Evolutionary conservation across 1,140 invertebrate species (phyloP), one percentile per base, ranked within the genome.

Genomic region (Ceratina australensis): DNA sequence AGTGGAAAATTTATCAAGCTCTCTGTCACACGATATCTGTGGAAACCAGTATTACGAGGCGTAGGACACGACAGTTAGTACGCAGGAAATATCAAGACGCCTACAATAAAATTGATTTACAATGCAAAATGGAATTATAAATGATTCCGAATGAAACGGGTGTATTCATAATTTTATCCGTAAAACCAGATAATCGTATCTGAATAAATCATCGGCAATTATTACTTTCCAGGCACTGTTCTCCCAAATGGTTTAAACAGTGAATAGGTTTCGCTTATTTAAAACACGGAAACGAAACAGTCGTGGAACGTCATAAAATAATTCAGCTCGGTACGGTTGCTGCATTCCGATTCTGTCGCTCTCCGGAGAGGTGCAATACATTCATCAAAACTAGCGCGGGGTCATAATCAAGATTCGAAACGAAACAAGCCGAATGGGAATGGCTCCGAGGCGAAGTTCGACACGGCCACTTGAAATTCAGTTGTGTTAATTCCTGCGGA

Each of bases 401-500:
- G 71, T 82, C 78, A 84, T 84, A 84, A 83, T 83, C 81, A 77
- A 84, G 82, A 84, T 84, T 76, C 69, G 59, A 54, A 67, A 72
- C 78, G 69, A 84, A 81, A 84, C 59, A 77, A 15, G 50, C 72
- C 59, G 61, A 75, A 81, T 84, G 82, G 83, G 81, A 86, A 78
- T 84, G 79, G 81, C 68, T 85, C 60, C 75, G 81, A 57, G 67
- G 66, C 66, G 72, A 85, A 85, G 71, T 78, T 85, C 72, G 74
- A 64, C 49, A 66, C 52, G 83, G 78, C 68, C 71, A 85, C 82
- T 85, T 84, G 82, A 85, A 84, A 85, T 85, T 85, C 79, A 78
- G 82, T 80, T 83, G 82, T 84, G 82, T 84, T 84, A 83, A 84
- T 84, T 84, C 82, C 82, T 80, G 64, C 78, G 81, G 73, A 77